Conservation (phyloP, 2,797 vertebrate species). For the Psittacula derbiana region DNA sequence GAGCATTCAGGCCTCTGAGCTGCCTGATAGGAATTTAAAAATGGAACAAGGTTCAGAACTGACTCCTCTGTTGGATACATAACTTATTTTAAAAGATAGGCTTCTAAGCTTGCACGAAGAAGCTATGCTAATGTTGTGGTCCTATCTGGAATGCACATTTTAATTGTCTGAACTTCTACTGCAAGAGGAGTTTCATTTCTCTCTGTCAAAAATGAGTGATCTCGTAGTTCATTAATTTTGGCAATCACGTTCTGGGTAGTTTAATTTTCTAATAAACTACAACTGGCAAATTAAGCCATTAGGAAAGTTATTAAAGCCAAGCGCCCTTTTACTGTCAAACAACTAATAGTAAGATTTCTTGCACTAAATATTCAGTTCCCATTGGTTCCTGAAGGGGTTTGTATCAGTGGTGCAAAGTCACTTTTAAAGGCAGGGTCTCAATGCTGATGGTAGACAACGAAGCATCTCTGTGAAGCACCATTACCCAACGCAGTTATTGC, state of each 20-base stretch:
- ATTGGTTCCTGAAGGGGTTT: not conserved
- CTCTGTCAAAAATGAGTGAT: not conserved
- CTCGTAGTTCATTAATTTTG: constrained; percentile 24
- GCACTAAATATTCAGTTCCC: not conserved
- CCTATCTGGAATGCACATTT: not conserved
- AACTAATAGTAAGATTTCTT: not conserved
- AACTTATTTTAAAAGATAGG: constrained; percentile 35
- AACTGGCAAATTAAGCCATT: constrained; percentile 4
- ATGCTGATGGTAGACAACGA: not conserved
- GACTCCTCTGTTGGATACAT: not conserved
- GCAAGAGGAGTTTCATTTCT: not conserved
- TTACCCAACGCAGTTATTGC: not conserved
- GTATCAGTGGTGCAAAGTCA: not conserved
- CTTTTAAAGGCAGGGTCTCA: not conserved
- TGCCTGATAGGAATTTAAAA: constrained; percentile 38
- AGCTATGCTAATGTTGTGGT: not conserved
- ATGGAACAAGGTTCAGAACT: constrained; percentile 4
- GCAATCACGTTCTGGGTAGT: not conserved
- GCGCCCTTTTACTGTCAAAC: constrained; percentile 15
- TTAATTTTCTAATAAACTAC: not conserved
- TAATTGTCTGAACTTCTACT: constrained; percentile 13
- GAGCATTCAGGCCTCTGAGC: constrained; percentile 39
- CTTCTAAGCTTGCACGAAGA: constrained; percentile 22
- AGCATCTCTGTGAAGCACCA: not conserved
- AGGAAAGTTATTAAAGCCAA: constrained; percentile 31